A percentile compares a stretch with the other conserved stretches of the same genome.
These are phyloP conservation scores for Athalia circularis DNA, from an alignment of 2,888 invertebrate species.

Conservation along the genomic window DNA sequence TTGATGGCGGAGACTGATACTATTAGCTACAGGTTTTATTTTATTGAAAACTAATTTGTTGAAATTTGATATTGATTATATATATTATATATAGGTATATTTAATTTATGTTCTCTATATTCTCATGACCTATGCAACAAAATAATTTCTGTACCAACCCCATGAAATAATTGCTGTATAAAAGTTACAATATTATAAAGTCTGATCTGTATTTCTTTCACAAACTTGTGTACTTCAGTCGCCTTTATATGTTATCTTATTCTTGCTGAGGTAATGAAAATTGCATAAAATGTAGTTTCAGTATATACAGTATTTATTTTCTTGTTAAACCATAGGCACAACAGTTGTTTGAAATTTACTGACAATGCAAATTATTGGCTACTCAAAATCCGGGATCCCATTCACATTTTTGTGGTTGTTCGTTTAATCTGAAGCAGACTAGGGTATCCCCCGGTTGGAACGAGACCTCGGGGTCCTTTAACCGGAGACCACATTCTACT, in stretches of 20 bases:
- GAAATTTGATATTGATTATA: conserved; percentile 3
- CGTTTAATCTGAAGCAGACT: conserved; percentile 83
- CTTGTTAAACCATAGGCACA: background rate
- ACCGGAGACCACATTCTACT: conserved; percentile 91
- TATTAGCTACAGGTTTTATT: background rate
- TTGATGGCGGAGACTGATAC: conserved; percentile 6
- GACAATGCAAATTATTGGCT: background rate
- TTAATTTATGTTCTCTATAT: background rate
- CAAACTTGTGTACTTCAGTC: background rate
- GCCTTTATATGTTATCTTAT: background rate
- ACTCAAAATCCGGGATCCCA: conserved; percentile 92
- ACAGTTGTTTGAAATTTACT: background rate
- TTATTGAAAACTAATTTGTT: background rate
- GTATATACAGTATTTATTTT: conserved; percentile 32
- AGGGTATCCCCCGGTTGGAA: conserved; percentile 87
- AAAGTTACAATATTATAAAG: background rate
- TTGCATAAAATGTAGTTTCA: background rate
- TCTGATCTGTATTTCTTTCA: too few species aligned
- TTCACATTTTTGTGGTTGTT: conserved; percentile 80
- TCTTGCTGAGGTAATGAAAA: background rate
- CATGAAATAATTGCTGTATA: background rate
- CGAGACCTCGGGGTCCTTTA: conserved; percentile 79
- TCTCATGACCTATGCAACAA: too few species aligned
- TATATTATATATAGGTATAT: background rate
- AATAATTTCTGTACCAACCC: background rate